Base-by-base conservation (phyloP, 2,797 vertebrate species). In the Tenualosa thibaudeaui region DNA sequence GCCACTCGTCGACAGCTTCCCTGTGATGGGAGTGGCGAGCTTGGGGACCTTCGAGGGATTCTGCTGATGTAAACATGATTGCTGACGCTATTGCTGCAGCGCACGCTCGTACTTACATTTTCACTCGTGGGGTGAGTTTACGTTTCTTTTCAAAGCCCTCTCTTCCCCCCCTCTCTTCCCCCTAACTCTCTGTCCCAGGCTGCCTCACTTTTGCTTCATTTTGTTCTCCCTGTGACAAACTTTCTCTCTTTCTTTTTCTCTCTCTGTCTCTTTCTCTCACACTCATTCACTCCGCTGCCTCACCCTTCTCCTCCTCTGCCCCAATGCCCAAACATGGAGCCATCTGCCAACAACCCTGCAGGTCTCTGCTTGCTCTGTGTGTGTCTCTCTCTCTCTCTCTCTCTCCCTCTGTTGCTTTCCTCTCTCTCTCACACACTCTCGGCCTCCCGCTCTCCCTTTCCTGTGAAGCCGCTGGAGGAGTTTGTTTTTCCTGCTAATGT, bases 311-410 rank as follows among this genome's bases (percentile, higher is more conserved):
- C 17, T 85, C 81, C 85, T 89, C 90, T 91, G 86, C 86, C 84
- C 88, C 86, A 83, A 93, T 94, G 92, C 91, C 94, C 93, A 94
- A 95, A 95, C 90, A 94, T 93, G 94, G 94, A 90, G 83, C 88
- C 88, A 87, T 84, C 89, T 87, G 81, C 90, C 83, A 84, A 85
- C 88, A 87, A 24, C 87, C 75, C 85, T 89, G 82, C 68, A 75
- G 54, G 46, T 46, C 82, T 65, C 3, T 4, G 5, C 88, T 90
- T 88, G 83, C 81, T 90, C 88, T 91, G 92, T 90, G 71, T 91
- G 81, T 22, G 31, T 19, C 83, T 46, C 17, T 10, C 75, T 68
- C 82, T 81, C 82, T 68, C 49, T 65, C 40, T 37, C 40, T 81
- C 0, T 50, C 6, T 40, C n/a, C 37, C 56, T 17, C 43, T 81